Conservation (phyloP, 1,140 invertebrate species). For the Dysdera silvatica region DNA sequence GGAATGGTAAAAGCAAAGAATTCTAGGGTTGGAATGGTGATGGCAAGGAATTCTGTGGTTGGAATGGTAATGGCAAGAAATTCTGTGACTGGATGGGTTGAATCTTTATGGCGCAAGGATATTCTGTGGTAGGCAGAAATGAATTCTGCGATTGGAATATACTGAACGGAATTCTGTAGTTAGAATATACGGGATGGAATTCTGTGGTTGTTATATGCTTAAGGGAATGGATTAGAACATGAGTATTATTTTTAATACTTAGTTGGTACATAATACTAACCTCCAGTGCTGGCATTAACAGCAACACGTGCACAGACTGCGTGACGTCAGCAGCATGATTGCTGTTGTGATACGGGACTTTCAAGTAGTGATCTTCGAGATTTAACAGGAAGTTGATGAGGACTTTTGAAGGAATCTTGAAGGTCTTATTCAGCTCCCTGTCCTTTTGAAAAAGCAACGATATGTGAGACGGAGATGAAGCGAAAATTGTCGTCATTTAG, state of each 20-base stretch:
- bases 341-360: constrained; percentile 89
- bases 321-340: constrained; percentile 91
- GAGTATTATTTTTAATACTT: neutral
- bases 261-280: constrained; percentile 47
- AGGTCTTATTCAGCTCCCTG: constrained; percentile 77
- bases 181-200: no score
- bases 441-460: constrained; percentile 42
- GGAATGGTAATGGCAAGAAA: no score
- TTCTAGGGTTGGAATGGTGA: no score
- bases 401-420: constrained; percentile 88
- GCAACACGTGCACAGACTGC: constrained; percentile 86
- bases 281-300: constrained; percentile 59
- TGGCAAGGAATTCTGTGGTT: no score
- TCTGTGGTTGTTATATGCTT: no score
- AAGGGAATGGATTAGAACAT: no score
- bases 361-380: constrained; percentile 95
- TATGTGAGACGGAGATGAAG: neutral
- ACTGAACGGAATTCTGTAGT: no score
- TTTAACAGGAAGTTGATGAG: constrained; percentile 94
- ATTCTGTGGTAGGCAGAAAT: no score
- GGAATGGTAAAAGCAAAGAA: no score
- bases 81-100: no score
- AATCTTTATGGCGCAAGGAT: no score
- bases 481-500: neutral
- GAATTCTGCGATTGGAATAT: no score